Conservation (phyloP, 2,113 vertebrate genomes). For the Campylorhamphus procurvoides region DNA sequence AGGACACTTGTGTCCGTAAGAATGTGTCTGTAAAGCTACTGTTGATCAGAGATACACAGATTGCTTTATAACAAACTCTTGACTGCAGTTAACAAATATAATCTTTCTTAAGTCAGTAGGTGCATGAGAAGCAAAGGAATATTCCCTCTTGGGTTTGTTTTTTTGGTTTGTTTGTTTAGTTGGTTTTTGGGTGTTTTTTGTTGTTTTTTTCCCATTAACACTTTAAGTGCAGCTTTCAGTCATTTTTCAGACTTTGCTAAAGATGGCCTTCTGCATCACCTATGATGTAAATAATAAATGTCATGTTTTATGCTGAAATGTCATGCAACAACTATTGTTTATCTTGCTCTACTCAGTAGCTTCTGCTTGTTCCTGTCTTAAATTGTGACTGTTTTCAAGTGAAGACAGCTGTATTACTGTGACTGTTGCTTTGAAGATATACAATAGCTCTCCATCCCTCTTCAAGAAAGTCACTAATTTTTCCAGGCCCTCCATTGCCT, state of each 20-base stretch:
- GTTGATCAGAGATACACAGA: fast-evolving
- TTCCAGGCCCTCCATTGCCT: background rate
- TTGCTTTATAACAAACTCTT: background rate
- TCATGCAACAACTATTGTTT: background rate
- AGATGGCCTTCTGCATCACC: background rate
- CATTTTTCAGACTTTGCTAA: background rate
- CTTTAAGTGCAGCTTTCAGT: background rate
- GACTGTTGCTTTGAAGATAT: background rate
- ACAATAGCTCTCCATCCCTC: background rate
- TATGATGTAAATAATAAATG: background rate
- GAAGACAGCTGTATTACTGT: background rate
- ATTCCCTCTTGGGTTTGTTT: background rate
- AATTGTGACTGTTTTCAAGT: background rate
- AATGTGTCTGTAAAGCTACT: background rate
- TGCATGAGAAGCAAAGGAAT: background rate
- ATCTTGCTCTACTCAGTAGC: background rate
- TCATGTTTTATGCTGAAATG: background rate
- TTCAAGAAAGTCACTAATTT: background rate
- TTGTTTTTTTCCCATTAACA: background rate
- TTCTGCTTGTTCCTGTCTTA: background rate
- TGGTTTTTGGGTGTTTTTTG: no score
- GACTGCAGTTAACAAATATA: background rate
- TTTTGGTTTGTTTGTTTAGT: no score
- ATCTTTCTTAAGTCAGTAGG: background rate
- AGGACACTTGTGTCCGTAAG: background rate